These are phyloP conservation scores for western clawed frog (Xenopus tropicalis) DNA, from an alignment of 2,113 vertebrate species.

Conservation along the genomic window DNA sequence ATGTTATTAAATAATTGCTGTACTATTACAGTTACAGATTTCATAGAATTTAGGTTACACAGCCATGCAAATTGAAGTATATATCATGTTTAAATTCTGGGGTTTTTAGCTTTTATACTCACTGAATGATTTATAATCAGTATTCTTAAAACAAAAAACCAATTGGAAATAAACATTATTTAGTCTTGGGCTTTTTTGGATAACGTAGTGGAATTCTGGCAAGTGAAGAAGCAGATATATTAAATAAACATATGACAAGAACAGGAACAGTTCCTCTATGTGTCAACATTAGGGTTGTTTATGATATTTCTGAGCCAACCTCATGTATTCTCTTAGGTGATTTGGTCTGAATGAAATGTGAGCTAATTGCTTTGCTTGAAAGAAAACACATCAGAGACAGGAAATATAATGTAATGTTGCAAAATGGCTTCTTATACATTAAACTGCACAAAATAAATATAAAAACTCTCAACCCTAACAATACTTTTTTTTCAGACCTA, in stretches of 20 bases:
- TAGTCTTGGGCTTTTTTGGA: constrained; percentile 7
- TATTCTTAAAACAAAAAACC: constrained; percentile 7
- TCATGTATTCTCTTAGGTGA: constrained; percentile 1
- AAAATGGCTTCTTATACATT: background rate
- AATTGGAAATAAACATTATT: background rate
- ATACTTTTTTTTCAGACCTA: background rate
- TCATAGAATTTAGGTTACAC: background rate
- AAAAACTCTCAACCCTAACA: background rate
- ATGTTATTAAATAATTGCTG: too few relatives aligned
- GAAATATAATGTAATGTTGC: background rate
- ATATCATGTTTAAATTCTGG: background rate
- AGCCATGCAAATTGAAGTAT: background rate
- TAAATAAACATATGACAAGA: constrained; percentile 18
- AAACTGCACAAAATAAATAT: background rate
- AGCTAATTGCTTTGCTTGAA: constrained; percentile 4
- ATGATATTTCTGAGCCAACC: background rate
- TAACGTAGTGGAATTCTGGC: constrained; percentile 2
- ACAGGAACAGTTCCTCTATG: background rate
- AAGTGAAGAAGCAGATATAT: constrained; percentile 6
- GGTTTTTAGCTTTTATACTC: background rate
- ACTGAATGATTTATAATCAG: constrained; percentile 10
- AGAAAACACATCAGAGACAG: background rate
- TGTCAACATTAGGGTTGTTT: constrained; percentile 19
- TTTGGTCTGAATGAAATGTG: constrained; percentile 6
- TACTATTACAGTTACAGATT: too few relatives aligned